Evolutionary conservation across 2,797 vertebrate species (phyloP).

Genomic region (Tiaroga cobitis): DNA sequence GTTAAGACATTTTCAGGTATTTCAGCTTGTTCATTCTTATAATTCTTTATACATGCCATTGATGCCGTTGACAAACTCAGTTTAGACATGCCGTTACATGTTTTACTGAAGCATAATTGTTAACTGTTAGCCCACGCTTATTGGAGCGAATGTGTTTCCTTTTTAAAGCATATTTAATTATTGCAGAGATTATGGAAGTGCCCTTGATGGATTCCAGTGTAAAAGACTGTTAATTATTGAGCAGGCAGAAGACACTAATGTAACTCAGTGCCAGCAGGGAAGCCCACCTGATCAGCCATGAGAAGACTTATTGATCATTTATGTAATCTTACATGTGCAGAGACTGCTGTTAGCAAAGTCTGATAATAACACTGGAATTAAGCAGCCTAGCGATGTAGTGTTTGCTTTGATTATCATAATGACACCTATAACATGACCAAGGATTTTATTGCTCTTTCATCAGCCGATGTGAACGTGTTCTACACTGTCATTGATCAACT

Average conservation of each 20-base stretch:
- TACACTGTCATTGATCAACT: neutral
- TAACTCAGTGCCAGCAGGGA: conserved; percentile 24
- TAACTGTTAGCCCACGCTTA: neutral
- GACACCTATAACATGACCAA: neutral
- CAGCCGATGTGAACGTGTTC: neutral
- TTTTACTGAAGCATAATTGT: conserved; percentile 6
- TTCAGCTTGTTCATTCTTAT: conserved; percentile 15
- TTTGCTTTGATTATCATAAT: conserved; percentile 5
- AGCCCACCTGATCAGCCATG: conserved; percentile 24
- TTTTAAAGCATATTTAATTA: conserved; percentile 8
- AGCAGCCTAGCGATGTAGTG: neutral
- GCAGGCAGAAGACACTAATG: neutral
- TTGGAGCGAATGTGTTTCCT: neutral
- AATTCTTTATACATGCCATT: conserved; percentile 16
- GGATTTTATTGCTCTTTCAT: neutral
- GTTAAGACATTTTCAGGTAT: neutral
- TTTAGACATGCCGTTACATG: conserved; percentile 28
- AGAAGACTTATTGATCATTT: conserved; percentile 34
- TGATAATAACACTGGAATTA: neutral
- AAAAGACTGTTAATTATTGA: conserved; percentile 9
- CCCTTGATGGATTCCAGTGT: neutral
- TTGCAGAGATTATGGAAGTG: neutral
- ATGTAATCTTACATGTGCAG: conserved; percentile 38
- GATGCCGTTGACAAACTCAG: conserved; percentile 13
- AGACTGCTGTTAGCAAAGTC: neutral